Base-by-base conservation (phyloP, 2,113 vertebrate species). In the Cnemophilus loriae region DNA sequence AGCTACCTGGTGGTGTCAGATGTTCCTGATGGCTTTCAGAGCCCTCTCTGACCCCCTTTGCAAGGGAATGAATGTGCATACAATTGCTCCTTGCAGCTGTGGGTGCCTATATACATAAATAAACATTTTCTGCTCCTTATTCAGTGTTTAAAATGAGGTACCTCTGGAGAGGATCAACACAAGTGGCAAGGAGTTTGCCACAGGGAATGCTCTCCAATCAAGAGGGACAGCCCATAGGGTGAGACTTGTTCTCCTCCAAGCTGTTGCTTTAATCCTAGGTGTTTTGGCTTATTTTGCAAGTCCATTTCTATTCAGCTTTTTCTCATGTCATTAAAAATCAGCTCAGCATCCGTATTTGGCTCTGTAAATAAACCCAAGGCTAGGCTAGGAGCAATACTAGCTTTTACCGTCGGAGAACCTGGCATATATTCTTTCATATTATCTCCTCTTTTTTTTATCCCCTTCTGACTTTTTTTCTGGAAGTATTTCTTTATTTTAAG, bases 331-430 rank as follows among this genome's bases (percentile, higher is more conserved):
- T 90, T 96, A 89, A 93, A 93, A 88, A 74, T 60, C 56, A 68
- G 27, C 56, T 88, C 87, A 75, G 68, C 47, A 90, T 60, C 32
- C 49, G 35, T 60, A 80, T 70, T 94, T 90, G 56, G 24, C 52
- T 95, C 60, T 68, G 88, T 70, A 96, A 97, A 94, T 68, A 94
- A 93, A 92, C 79, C 79, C 28, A 56, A 81, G 88, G 64, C 92
- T 84, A 94, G 68, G 12, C 83, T 87, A 77, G n/a, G 18, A 95
- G 89, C 69, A 82, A 82, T 60, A 89, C 32, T 27, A 24, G 46
- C 55, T 84, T 61, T 76, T 69, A 50, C 4, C 0, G 0, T 52
- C 3, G 7, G 44, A 90, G 50, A 90, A 86, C 27, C 42, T 80
- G 82, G 21, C 8, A n/a, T 61, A 55, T 33, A 67, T 67, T 84